A percentile compares a stretch with the other conserved stretches of the same genome.
Evolutionary conservation across 1,140 invertebrate species (phyloP).

Genomic region (Heliconius nattereri): DNA sequence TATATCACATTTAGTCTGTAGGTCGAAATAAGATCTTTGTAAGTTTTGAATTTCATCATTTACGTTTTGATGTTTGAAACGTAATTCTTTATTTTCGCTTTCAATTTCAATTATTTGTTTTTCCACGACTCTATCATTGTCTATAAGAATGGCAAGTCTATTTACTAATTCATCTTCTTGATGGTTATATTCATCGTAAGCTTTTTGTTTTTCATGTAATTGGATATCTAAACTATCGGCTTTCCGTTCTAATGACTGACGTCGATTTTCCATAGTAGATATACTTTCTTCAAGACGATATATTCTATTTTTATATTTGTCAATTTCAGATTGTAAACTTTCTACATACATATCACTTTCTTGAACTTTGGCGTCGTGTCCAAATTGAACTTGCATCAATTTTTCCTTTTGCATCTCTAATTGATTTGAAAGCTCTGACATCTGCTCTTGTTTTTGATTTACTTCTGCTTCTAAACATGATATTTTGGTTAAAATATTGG

Average conservation of each 20-base stretch:
- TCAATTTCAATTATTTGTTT: slow-evolving; percentile 80
- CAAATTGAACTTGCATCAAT: slow-evolving; percentile 66
- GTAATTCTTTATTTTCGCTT: slow-evolving; percentile 82
- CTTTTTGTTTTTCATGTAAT: slow-evolving; percentile 80
- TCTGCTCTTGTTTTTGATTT: slow-evolving; percentile 65
- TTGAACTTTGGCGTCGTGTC: slow-evolving; percentile 85
- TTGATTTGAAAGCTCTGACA: slow-evolving; percentile 60
- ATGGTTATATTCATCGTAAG: slow-evolving; percentile 80
- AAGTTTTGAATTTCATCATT: slow-evolving; percentile 72
- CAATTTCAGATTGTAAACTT: slow-evolving; percentile 85
- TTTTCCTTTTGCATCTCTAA: slow-evolving; percentile 62
- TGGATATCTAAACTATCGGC: slow-evolving; percentile 81
- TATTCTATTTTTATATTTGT: slow-evolving; percentile 83
- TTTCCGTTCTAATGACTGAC: slow-evolving; percentile 81
- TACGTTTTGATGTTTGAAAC: slow-evolving; percentile 74
- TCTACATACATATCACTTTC: slow-evolving; percentile 88
- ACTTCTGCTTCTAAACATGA: slow-evolving; percentile 71
- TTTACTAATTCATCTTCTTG: slow-evolving; percentile 82
- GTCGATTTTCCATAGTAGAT: slow-evolving; percentile 80
- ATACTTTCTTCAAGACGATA: slow-evolving; percentile 83
- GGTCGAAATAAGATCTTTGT: slow-evolving; percentile 62
- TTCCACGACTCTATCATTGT: slow-evolving; percentile 82
- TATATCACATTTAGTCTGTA: slow-evolving; percentile 58
- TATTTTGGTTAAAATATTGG: slow-evolving; percentile 71
- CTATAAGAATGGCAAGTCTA: slow-evolving; percentile 79